Evolutionary conservation across 2,113 vertebrate genomes (phyloP), one percentile per base, ranked within the genome.

Genomic region (Malurus elegans): DNA sequence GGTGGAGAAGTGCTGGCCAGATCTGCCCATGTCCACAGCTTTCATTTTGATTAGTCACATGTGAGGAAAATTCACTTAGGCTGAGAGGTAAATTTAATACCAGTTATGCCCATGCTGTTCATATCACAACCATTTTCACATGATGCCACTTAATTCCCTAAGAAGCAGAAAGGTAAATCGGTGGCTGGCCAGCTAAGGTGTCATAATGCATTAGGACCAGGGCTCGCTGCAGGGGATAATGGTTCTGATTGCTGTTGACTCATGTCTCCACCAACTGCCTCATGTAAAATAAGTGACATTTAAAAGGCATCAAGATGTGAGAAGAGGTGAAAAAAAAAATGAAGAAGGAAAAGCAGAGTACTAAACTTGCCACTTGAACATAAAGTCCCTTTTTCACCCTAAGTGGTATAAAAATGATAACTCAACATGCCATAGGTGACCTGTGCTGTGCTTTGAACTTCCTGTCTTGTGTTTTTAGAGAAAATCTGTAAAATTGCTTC

Each of bases 71-170:
- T 99, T 99, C 98, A 99, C 99, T 99, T 99, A 99, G 98, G 97
- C 98, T 98, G 98, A 98, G 98, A 98, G 98, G 98, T 98, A 97
- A 97, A 98, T 99, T 98, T 99, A 98, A 99, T 98, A 98, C 98
- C 98, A 98, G 98, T 98, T 98, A 98, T 98, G 98, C 98, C 98
- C 99, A 99, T 99, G 99, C 99, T 99, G 99, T 99, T 99, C 98
- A 98, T 98, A 99, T 99, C 99, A 98, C 98, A 98, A 98, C 98
- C 98, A 98, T 99, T 99, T 98, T 98, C 98, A 98, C 97, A 98
- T 99, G 99, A 99, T 99, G 98, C 98, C 98, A 99, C 98, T 99
- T 99, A 99, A 99, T 99, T 99, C 98, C 98, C 98, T 97, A 97
- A 98, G 98, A 98, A 98, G 98, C 98, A 98, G 98, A 98, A 98